phyloP scores from a whole-genome alignment of 2,113 vertebrate species.

The Tupaia chinensis region DNA sequence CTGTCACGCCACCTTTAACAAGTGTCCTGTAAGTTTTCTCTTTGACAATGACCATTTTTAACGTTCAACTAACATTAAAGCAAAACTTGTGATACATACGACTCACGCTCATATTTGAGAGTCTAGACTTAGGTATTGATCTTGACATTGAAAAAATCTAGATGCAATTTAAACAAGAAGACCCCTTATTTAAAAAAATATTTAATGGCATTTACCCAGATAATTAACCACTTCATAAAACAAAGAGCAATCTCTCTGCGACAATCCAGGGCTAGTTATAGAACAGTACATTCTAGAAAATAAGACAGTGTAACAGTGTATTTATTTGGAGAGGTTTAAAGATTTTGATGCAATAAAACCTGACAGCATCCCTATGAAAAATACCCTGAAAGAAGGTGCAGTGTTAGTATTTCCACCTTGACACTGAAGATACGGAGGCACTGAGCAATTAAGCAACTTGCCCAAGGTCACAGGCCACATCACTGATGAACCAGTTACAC shows the following conservation, averaged over 20 bases:
- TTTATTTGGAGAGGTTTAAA: not conserved
- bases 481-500: not conserved
- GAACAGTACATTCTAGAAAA: not conserved
- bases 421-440: not conserved
- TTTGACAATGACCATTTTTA: not conserved
- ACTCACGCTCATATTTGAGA: not conserved
- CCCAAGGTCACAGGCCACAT: slow-evolving; percentile 51
- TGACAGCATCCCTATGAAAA: not conserved
- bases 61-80: slow-evolving; percentile 67
- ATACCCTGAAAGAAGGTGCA: not conserved
- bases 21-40: not conserved
- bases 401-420: not conserved
- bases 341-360: not conserved
- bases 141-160: slow-evolving; percentile 22
- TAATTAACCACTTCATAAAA: slow-evolving; percentile 22
- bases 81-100: not conserved
- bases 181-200: not conserved
- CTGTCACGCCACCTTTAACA: not conserved
- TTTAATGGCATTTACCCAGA: not conserved
- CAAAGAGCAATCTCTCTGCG: not conserved
- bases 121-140: not conserved
- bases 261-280: not conserved
- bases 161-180: slow-evolving; percentile 44
- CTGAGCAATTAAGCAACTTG: not conserved
- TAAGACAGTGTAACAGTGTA: not conserved